phyloP scores from a whole-genome alignment of 92 coral and sea anemone genomes.

The Zoanthus sociatus region DNA sequence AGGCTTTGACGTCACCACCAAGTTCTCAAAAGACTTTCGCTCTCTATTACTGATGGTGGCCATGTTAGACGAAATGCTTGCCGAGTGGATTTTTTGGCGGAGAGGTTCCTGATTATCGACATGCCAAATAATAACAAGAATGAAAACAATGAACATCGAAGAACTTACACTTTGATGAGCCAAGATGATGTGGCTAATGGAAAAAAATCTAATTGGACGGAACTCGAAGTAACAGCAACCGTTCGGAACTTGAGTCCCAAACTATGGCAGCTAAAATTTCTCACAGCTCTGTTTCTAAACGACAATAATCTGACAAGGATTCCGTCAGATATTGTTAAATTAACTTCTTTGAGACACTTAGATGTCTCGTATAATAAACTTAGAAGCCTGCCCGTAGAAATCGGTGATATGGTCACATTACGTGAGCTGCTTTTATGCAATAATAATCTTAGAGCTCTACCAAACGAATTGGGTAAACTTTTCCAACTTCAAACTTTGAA shows the following conservation, averaged over 20 bases:
- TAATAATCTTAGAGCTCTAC: constrained; percentile 91
- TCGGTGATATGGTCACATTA: constrained; percentile 99
- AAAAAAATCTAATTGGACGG: constrained; percentile 95
- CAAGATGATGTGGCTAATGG: constrained; percentile 94
- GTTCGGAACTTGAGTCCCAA: constrained; percentile 99
- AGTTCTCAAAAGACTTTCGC: constrained; percentile 41
- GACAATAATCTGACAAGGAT: constrained; percentile 96
- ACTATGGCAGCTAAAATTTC: constrained; percentile 97
- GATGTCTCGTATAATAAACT: constrained; percentile 97
- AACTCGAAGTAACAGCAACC: constrained; percentile 98
- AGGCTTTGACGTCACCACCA: constrained; percentile 61
- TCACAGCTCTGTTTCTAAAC: constrained; percentile 93
- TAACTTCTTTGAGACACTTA: constrained; percentile 87
- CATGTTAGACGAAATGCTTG: constrained; percentile 89
- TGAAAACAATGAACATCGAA: constrained; percentile 97
- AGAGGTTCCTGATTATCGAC: constrained; percentile 92
- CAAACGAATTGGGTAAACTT: constrained; percentile 99
- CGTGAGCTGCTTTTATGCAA: constrained; percentile 98
- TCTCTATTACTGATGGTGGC: constrained; percentile 61
- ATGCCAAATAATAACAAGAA: constrained; percentile 96
- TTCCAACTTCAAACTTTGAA: constrained; percentile 98
- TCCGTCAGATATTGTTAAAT: constrained; percentile 95
- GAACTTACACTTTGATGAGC: constrained; percentile 91
- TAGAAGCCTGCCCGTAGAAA: constrained; percentile 99
- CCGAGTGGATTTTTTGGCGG: constrained; percentile 72